Conservation (phyloP, 1,140 invertebrate genomes). For the Mamestra configurata region DNA sequence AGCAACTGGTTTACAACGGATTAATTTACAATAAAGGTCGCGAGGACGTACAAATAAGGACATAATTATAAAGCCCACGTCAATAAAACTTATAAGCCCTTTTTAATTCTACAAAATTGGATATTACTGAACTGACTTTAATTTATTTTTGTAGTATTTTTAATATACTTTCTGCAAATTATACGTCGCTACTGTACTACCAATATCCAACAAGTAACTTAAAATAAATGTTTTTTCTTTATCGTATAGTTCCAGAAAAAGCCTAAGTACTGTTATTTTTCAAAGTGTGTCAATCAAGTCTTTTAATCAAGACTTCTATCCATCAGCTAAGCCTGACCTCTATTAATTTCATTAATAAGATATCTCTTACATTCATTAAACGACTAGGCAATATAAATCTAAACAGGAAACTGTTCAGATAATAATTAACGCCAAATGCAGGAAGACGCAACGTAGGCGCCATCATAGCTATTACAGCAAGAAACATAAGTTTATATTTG, state of each 20-base stretch:
- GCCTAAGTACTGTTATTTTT: no score
- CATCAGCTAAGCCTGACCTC: no score
- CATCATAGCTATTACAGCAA: not conserved
- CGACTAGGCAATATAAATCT: not conserved
- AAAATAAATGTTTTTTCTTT: not conserved
- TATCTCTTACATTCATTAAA: not conserved
- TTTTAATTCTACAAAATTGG: constrained; percentile 13
- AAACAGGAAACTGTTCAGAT: constrained; percentile 15
- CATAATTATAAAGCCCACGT: constrained; percentile 4
- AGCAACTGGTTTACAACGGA: not conserved
- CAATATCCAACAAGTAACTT: no score
- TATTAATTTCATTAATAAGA: not conserved
- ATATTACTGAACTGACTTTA: not conserved
- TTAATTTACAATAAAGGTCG: constrained; percentile 25
- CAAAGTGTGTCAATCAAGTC: no score
- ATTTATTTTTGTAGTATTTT: not conserved
- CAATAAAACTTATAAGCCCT: constrained; percentile 6
- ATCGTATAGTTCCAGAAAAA: no score
- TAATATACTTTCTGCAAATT: not conserved
- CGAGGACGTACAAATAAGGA: not conserved
- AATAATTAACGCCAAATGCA: constrained; percentile 19
- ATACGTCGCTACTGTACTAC: not conserved
- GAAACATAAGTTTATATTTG: constrained; percentile 9
- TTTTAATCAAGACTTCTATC: no score
- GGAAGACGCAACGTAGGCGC: constrained; percentile 11